These are phyloP conservation scores for Asbolus verrucosus DNA, from an alignment of 1,140 invertebrate genomes.

Conservation along the genomic window DNA sequence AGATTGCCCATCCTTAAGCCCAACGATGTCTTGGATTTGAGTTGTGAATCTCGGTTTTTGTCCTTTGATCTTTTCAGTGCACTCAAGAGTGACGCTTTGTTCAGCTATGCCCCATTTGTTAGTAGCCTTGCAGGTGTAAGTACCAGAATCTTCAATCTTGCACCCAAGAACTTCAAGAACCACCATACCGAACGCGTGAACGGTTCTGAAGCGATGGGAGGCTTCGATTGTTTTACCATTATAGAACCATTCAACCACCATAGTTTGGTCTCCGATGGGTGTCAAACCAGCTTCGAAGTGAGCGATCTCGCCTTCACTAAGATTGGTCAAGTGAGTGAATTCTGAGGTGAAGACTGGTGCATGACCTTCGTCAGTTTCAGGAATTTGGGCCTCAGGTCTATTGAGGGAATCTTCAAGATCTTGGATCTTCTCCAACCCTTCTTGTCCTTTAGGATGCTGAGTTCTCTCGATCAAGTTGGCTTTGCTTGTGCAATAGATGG, in stretches of 20 bases:
- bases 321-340: slow-evolving; percentile 83
- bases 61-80: slow-evolving; percentile 85
- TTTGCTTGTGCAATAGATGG: slow-evolving; percentile 85
- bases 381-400: slow-evolving; percentile 74
- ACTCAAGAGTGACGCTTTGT: slow-evolving; percentile 85
- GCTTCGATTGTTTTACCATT: slow-evolving; percentile 91
- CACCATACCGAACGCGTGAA: slow-evolving; percentile 96
- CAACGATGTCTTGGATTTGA: slow-evolving; percentile 86
- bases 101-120: slow-evolving; percentile 91
- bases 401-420: slow-evolving; percentile 88
- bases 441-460: slow-evolving; percentile 93
- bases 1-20: slow-evolving; percentile 90
- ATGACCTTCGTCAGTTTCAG: slow-evolving; percentile 81
- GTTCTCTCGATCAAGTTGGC: slow-evolving; percentile 87
- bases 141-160: slow-evolving; percentile 88
- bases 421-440: slow-evolving; percentile 91
- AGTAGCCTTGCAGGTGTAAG: slow-evolving; percentile 87
- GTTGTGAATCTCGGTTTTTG: slow-evolving; percentile 90
- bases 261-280: slow-evolving; percentile 94
- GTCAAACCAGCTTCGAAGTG: slow-evolving; percentile 95
- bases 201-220: slow-evolving; percentile 89
- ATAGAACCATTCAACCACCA: slow-evolving; percentile 98
- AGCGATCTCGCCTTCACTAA: slow-evolving; percentile 91
- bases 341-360: slow-evolving; percentile 90
- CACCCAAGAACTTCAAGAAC: slow-evolving; percentile 92